Conservation (phyloP, 1,140 invertebrate species). For the Periplaneta americana region DNA sequence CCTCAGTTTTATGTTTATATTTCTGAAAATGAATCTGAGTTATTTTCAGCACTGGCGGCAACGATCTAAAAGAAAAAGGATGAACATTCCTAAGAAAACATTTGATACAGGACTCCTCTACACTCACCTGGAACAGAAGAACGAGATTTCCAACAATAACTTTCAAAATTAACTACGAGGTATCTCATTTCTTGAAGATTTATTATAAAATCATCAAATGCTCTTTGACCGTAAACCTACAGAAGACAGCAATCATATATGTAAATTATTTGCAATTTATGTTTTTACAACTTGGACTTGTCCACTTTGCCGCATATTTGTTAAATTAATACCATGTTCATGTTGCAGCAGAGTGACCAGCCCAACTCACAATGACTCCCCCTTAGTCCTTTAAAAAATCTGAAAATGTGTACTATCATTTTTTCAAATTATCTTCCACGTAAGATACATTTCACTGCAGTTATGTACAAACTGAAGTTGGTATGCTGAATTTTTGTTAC, state of each 20-base stretch:
- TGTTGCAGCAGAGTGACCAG: not conserved
- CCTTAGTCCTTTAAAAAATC: constrained; percentile 9
- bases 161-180: not conserved
- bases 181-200: constrained; percentile 26
- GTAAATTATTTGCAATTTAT: constrained; percentile 24
- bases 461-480: constrained; percentile 22
- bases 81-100: too few relatives aligned
- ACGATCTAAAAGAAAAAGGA: too few relatives aligned
- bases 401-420: constrained; percentile 10
- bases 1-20: too few relatives aligned
- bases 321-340: constrained; percentile 11
- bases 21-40: too few relatives aligned
- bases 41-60: too few relatives aligned
- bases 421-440: constrained; percentile 21
- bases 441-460: constrained; percentile 10
- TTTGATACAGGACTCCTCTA: too few relatives aligned
- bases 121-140: not conserved
- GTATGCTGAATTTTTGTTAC: constrained; percentile 11
- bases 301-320: not conserved
- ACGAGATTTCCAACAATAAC: not conserved
- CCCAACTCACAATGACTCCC: not conserved
- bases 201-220: constrained; percentile 33
- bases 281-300: constrained; percentile 7
- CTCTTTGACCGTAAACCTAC: constrained; percentile 27
- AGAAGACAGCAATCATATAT: constrained; percentile 28